Base-by-base conservation (phyloP, 2,888 invertebrate species). In the Pristionchus exspectatus region DNA sequence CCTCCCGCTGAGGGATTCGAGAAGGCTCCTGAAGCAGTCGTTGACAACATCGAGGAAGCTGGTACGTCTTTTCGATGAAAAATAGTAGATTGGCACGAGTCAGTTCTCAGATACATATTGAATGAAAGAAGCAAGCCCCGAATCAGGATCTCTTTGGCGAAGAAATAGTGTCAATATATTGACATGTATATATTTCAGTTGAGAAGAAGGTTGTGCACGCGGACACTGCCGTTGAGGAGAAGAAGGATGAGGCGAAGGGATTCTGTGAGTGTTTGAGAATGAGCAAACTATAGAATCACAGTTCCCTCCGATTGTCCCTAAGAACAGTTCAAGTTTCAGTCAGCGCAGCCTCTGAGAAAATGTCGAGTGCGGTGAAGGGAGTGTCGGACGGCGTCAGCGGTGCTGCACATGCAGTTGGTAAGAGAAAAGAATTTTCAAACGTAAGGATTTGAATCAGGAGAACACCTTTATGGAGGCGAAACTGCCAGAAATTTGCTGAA, bases 1-100 rank as follows among this genome's bases (percentile, higher is more conserved):
- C 84, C 84, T 10, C 84, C 59, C 21, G 84, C 84, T 21, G 84
- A 85, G n/a, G 84, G 84, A 85, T 85, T 85, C 84, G 84, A 59
- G n/a, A 59, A 85, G 84, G 33, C 56, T 10, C 59, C 56, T 5
- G 84, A 85, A 24, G 59, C 56, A 12, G 84, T 85, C 16, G 50
- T 85, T 33, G 84, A 85, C 21, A 59, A 85, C 16, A 33, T 85
- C 10, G 84, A 85, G 14, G 84, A 85, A 59, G 84, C 84, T 24
- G 33, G 84, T 85, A 24, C 3, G 81, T 33, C 44, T 50, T 50
- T 9, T 50, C 12, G 44, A 50, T 50, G 44, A 50, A 38, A 2
- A 38, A 38, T 38, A 38, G 38, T 38, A 38, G 38, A 38, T 38
- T 38, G 44, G 44, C 9, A 50, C 44, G 44, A 50, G 12, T 12